These are phyloP conservation scores for Pectinophora gossypiella DNA, from an alignment of 1,140 invertebrate genomes.

Conservation along the genomic window DNA sequence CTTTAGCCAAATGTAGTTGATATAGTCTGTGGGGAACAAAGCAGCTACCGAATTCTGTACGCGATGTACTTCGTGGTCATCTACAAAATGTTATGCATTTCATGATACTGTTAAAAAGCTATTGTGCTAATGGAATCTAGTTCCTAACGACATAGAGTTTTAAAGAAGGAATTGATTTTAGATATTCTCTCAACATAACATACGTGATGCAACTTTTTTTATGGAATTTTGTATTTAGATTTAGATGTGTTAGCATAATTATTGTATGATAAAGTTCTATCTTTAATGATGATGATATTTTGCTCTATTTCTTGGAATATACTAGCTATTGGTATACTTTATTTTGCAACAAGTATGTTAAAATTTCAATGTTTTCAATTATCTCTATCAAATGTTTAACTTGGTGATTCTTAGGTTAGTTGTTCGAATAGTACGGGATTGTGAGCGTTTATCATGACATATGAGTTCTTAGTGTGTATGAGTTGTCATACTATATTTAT, in stretches of 20 bases:
- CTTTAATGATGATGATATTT: too few species aligned
- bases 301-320: too few species aligned
- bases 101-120: too few species aligned
- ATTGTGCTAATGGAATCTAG: background rate
- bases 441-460: conserved; percentile 29
- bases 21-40: background rate
- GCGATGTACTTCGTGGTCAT: background rate
- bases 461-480: conserved; percentile 8
- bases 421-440: conserved; percentile 2
- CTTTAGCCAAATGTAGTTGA: conserved; percentile 1
- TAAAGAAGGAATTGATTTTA: background rate
- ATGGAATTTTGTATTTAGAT: too few species aligned
- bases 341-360: too few species aligned
- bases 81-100: background rate
- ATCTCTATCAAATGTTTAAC: too few species aligned
- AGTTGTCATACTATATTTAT: background rate
- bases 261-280: too few species aligned
- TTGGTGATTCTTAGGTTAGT: background rate
- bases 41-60: background rate
- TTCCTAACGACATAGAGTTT: background rate
- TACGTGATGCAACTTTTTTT: background rate
- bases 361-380: too few species aligned
- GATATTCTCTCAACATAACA: background rate
- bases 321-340: too few species aligned
- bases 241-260: too few species aligned